phyloP scores from a whole-genome alignment of 1,140 invertebrate species.

The Bicyclus anynana region DNA sequence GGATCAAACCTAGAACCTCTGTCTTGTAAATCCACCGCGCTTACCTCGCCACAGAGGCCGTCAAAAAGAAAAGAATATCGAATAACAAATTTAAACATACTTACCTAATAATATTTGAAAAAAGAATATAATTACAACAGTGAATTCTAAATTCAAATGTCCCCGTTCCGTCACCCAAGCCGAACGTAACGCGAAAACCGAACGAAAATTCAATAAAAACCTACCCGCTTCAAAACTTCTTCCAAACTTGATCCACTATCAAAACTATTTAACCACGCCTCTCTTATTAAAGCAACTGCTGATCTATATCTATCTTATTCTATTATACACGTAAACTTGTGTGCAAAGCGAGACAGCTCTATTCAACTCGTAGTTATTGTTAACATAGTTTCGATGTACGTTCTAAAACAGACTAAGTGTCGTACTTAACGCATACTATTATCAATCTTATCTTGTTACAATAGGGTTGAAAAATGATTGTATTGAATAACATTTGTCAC shows the following conservation, averaged over 20 bases:
- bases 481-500: constrained; percentile 11
- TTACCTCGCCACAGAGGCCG: too few relatives aligned
- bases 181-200: constrained; percentile 12
- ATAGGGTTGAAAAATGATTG: constrained; percentile 19
- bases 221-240: constrained; percentile 64
- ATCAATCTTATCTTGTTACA: neutral
- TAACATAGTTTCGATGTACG: constrained; percentile 58
- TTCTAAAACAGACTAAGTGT: constrained; percentile 28
- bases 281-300: constrained; percentile 32
- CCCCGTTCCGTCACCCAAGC: constrained; percentile 26
- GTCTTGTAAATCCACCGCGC: too few relatives aligned
- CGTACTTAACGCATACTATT: neutral
- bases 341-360: constrained; percentile 43
- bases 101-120: neutral
- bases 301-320: constrained; percentile 43
- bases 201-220: constrained; percentile 66
- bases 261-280: constrained; percentile 66
- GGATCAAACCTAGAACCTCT: too few relatives aligned
- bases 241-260: constrained; percentile 66
- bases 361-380: constrained; percentile 54
- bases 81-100: too few relatives aligned
- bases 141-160: constrained; percentile 37
- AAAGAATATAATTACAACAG: neutral
- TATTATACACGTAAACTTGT: constrained; percentile 13
- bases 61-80: too few relatives aligned